Evolutionary conservation across 2,797 vertebrate species (phyloP).

Genomic region (Loriculus beryllinus): DNA sequence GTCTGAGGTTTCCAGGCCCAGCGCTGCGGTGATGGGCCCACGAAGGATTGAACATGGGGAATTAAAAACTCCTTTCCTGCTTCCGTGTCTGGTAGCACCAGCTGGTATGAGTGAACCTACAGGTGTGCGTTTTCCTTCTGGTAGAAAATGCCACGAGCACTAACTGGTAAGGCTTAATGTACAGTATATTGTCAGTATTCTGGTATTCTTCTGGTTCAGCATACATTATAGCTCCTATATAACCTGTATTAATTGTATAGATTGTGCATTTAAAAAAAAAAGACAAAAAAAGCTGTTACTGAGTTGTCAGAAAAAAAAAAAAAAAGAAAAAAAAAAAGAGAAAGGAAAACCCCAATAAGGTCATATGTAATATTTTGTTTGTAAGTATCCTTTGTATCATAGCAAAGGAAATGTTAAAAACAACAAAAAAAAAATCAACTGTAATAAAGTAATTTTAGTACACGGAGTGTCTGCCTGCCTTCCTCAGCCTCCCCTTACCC

Average conservation of each 20-base stretch:
- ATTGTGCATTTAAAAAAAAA: constrained; percentile 89
- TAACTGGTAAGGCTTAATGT: constrained; percentile 83
- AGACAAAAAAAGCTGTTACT: constrained; percentile 68
- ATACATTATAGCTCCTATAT: constrained; percentile 95
- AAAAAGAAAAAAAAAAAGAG: constrained; percentile 65
- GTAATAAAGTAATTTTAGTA: constrained; percentile 99
- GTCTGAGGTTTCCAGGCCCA: constrained; percentile 71
- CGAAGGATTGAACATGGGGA: constrained; percentile 56
- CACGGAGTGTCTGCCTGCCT: constrained; percentile 67
- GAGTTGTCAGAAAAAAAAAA: constrained; percentile 87
- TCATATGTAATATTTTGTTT: constrained; percentile 99
- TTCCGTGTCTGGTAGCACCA: constrained; percentile 62
- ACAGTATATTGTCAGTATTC: constrained; percentile 94
- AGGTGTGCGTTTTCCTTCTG: constrained; percentile 77
- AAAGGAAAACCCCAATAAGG: constrained; percentile 84
- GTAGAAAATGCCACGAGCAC: constrained; percentile 75
- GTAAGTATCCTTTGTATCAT: constrained; percentile 96
- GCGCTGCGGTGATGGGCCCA: constrained; percentile 61
- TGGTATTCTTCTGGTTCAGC: constrained; percentile 88
- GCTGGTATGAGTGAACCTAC: constrained; percentile 74
- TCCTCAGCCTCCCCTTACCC: neutral
- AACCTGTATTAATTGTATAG: constrained; percentile 99
- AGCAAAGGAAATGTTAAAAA: constrained; percentile 95
- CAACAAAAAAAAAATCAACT: constrained; percentile 86
- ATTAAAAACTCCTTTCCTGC: constrained; percentile 44